Conservation (phyloP, 2,888 invertebrate genomes). For the Acronicta aceris region DNA sequence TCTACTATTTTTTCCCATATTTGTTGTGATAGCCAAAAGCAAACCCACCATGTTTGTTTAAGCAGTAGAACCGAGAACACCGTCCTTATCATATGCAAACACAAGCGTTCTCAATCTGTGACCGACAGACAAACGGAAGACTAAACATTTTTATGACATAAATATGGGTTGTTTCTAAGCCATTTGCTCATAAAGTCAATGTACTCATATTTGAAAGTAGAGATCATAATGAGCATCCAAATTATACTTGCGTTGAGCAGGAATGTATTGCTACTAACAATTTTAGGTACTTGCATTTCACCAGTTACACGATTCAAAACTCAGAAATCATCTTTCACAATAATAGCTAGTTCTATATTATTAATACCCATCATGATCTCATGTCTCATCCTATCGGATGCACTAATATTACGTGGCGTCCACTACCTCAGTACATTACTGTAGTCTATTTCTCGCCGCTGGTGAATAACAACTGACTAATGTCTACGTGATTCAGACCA, state of each 20-base stretch:
- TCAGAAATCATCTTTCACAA: background rate
- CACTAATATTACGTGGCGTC: constrained; percentile 38
- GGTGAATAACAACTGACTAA: constrained; percentile 53
- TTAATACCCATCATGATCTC: constrained; percentile 45
- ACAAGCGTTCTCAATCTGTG: constrained; percentile 49
- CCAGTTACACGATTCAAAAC: background rate
- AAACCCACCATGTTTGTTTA: constrained; percentile 47
- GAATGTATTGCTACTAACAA: too few relatives aligned
- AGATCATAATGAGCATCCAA: background rate
- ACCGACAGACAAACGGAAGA: constrained; percentile 42
- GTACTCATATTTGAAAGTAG: constrained; percentile 3
- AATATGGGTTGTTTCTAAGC: constrained; percentile 20
- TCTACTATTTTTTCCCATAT: constrained; percentile 47
- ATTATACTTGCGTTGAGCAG: too few relatives aligned
- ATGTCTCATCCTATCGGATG: constrained; percentile 19
- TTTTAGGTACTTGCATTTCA: too few relatives aligned
- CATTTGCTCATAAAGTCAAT: constrained; percentile 30
- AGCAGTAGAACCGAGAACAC: constrained; percentile 30
- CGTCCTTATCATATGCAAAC: constrained; percentile 59
- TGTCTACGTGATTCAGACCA: constrained; percentile 51
- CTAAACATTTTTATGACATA: constrained; percentile 24
- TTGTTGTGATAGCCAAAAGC: constrained; percentile 50
- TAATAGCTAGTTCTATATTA: constrained; percentile 13
- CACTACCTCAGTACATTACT: constrained; percentile 25
- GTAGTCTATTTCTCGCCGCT: constrained; percentile 46